phyloP scores from a whole-genome alignment of 2,888 invertebrate species.

The Synergus japonicus region DNA sequence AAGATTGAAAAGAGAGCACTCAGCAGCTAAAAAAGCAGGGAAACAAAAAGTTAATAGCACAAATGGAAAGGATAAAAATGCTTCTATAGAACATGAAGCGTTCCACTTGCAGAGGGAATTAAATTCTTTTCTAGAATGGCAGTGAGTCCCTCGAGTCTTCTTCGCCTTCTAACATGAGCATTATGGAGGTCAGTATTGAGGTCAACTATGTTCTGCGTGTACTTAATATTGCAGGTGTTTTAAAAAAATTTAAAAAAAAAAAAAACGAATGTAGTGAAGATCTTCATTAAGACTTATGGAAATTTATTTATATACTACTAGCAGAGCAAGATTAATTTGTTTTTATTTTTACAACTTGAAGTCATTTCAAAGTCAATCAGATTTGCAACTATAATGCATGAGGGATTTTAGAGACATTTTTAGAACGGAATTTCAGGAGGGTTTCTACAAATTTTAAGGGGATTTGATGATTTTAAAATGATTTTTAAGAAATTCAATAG shows the following conservation, averaged over 20 bases:
- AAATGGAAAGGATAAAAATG: conserved; percentile 35
- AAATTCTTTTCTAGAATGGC: conserved; percentile 63
- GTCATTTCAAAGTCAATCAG: too few species aligned
- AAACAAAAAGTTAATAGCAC: conserved; percentile 37
- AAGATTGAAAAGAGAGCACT: conserved; percentile 1
- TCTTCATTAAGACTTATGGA: neutral
- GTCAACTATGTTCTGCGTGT: conserved; percentile 21
- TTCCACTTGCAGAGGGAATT: conserved; percentile 55
- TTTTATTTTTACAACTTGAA: too few species aligned
- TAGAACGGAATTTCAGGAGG: too few species aligned
- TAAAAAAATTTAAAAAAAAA: neutral
- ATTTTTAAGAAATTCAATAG: too few species aligned
- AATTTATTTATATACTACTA: too few species aligned
- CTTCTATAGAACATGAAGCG: conserved; percentile 20
- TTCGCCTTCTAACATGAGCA: conserved; percentile 20
- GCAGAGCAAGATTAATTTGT: neutral
- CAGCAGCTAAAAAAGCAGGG: conserved; percentile 40
- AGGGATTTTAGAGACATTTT: too few species aligned
- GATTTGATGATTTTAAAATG: too few species aligned
- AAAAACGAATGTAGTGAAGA: neutral
- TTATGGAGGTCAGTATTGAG: conserved; percentile 18
- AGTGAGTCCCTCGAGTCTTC: conserved; percentile 46
- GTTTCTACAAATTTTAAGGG: too few species aligned
- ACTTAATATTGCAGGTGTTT: conserved; percentile 11
- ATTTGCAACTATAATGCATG: too few species aligned